Evolutionary conservation across 2,113 vertebrate genomes (phyloP), one percentile per base, ranked within the genome.

Genomic region (Labeo catla): DNA sequence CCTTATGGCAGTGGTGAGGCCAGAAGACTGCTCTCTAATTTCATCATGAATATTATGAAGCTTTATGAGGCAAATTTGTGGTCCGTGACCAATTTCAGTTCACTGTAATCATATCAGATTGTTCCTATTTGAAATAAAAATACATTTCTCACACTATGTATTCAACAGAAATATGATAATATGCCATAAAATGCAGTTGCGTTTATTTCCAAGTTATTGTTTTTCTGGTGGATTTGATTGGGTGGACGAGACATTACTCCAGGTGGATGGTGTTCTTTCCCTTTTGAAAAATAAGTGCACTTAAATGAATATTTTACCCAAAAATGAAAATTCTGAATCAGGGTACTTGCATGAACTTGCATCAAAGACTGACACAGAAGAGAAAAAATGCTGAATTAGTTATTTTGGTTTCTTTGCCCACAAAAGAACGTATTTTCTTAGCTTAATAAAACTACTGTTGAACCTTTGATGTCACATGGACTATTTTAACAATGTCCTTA

Each of bases 41-140:
- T 54, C 15, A 36, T 54, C 13, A 23, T 52, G 47, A 34, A 52
- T 54, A 49, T 76, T 50, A 54, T 77, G 74, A 16, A 6, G 7
- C 49, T 19, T 77, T 77, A 54, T 36, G 76, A 54, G 23, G 76
- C 4, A 77, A 77, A 77, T 34, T 54, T 77, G 47, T 54, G 76
- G 23, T 36, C 47, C 0, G 28, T 77, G 50, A 77, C 49, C 47
- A 28, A 10, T 77, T 77, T 77, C 49, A 54, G 2, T 77, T 77
- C 49, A 9, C 47, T 54, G 45, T 49, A 50, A 36, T 77, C 49
- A 77, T 73, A 23, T 52, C 49, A 77, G 9, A 77, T 7, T 16
- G 8, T 77, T 77, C 7, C 4, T 19, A 19, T 77, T 49, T 77
- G 3, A 54, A 77, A 34, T 47, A 50, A 77, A 52, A 19, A 43